Evolutionary conservation across 2,113 vertebrate species (phyloP).

Genomic region (Ammospiza caudacuta): DNA sequence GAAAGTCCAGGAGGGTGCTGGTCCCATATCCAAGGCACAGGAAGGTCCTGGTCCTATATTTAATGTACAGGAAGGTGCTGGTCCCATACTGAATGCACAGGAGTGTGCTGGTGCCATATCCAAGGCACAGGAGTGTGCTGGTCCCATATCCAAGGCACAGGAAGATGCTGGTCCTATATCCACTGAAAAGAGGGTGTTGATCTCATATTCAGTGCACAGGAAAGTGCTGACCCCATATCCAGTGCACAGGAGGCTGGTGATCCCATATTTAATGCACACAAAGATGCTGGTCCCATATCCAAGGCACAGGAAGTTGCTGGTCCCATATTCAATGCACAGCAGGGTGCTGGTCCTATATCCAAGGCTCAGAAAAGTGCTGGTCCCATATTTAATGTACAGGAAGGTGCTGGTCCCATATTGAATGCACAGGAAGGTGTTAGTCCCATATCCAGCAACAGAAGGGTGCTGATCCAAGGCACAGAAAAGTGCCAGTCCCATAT

Average conservation of each 20-base stretch:
- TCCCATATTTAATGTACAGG: too few relatives aligned
- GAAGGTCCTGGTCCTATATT: background rate
- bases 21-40: background rate
- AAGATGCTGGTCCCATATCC: background rate
- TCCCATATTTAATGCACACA: background rate
- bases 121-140: accelerated
- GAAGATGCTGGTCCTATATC: background rate
- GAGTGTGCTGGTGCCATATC: background rate
- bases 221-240: accelerated
- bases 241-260: background rate
- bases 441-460: background rate
- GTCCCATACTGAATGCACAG: too few relatives aligned
- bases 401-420: background rate
- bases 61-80: accelerated
- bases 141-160: background rate
- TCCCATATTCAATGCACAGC: background rate
- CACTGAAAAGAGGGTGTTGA: too few relatives aligned
- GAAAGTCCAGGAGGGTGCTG: background rate
- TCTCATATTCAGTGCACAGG: background rate
- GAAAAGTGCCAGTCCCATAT: background rate
- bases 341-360: background rate
- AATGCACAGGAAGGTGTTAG: accelerated
- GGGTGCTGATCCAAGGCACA: background rate
- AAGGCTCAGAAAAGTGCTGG: too few relatives aligned
- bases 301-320: background rate